Evolutionary conservation across 2,113 vertebrate species (phyloP).

Genomic region (Sinosuthora webbiana): DNA sequence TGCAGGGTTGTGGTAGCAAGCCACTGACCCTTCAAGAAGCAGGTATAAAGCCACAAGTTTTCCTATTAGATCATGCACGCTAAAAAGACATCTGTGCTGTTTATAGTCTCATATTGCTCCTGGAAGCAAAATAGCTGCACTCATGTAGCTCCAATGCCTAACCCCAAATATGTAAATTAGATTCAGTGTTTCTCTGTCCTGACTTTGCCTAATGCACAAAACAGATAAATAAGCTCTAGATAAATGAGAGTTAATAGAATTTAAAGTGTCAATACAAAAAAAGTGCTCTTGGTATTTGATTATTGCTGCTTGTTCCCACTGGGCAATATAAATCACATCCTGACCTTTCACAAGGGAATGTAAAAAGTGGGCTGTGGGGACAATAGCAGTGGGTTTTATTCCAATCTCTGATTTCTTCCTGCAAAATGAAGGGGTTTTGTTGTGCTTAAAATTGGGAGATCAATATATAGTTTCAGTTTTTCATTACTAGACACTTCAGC

Average conservation of each 20-base stretch:
- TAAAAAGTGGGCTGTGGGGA: not conserved
- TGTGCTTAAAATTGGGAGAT: conserved; percentile 15
- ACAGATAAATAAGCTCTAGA: not conserved
- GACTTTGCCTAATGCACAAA: not conserved
- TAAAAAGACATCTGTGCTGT: not conserved
- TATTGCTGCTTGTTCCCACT: not conserved
- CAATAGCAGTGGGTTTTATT: not conserved
- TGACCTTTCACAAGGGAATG: not conserved
- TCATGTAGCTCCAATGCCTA: not conserved
- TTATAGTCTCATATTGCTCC: not conserved
- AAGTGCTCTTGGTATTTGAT: not conserved
- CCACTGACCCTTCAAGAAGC: not conserved
- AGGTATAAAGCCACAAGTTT: not conserved
- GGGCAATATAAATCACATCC: not conserved
- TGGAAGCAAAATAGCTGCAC: not conserved
- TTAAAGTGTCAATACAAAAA: not conserved
- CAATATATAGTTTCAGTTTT: conserved; percentile 16
- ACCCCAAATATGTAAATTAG: not conserved
- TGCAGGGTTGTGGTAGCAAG: not conserved
- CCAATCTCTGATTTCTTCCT: not conserved
- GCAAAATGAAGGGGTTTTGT: not conserved
- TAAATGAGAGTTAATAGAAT: not conserved
- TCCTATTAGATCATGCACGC: not conserved
- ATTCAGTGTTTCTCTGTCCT: not conserved
- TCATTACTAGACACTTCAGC: not conserved